Conservation (phyloP, 2,797 vertebrate species). For the Antennarius maculatus region DNA sequence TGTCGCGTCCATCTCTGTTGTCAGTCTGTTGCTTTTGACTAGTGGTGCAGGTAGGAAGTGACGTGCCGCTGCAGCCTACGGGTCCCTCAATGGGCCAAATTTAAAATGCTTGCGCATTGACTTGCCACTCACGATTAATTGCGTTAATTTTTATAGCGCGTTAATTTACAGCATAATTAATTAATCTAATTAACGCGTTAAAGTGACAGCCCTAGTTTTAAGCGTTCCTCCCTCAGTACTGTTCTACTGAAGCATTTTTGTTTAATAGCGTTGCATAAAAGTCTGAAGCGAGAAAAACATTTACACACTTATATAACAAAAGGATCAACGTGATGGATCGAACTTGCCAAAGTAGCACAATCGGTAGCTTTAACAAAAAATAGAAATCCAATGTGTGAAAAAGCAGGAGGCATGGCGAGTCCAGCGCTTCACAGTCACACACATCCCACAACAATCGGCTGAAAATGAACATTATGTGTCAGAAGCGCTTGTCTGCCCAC, state of each 20-base stretch:
- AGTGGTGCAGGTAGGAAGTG: too few species aligned
- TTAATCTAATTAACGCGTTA: too few species aligned
- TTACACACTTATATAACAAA: neutral
- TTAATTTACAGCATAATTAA: too few species aligned
- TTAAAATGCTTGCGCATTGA: too few species aligned
- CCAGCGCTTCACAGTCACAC: constrained; percentile 20
- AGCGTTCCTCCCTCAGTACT: neutral
- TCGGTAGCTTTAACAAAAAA: constrained; percentile 21
- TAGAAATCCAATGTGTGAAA: constrained; percentile 27
- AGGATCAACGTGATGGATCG: neutral
- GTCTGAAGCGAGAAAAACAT: too few species aligned
- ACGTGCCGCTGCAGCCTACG: too few species aligned
- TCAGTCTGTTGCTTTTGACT: too few species aligned
- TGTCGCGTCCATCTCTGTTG: too few species aligned
- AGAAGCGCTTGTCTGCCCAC: constrained; percentile 45
- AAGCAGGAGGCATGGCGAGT: constrained; percentile 4
- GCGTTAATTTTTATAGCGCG: too few species aligned
- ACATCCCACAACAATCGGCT: constrained; percentile 4
- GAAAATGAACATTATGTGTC: constrained; percentile 52
- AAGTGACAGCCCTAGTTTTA: too few species aligned
- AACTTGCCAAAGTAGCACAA: neutral
- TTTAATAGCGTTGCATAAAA: neutral
- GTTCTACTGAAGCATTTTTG: neutral
- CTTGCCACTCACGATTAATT: too few species aligned
- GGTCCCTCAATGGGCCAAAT: too few species aligned